Percentiles rank a stretch among this genome's conserved stretches.
phyloP scores from a whole-genome alignment of 2,113 vertebrate genomes.

The Xenotilapia longispinis region DNA sequence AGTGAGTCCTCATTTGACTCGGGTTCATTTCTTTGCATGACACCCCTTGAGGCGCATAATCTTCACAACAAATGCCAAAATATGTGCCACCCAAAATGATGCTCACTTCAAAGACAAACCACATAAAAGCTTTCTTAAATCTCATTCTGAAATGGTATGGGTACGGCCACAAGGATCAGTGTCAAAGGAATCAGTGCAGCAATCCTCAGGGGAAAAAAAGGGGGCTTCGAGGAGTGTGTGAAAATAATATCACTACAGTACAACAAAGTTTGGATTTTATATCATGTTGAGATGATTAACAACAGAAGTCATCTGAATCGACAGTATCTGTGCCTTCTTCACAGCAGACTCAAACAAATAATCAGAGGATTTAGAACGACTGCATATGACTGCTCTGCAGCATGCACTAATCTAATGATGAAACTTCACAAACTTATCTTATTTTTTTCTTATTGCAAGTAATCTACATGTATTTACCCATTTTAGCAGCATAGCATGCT shows the following conservation, averaged over 20 bases:
- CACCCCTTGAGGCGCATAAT: constrained; percentile 12
- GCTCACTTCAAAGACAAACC: constrained; percentile 35
- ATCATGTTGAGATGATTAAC: not conserved
- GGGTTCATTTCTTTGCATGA: not conserved
- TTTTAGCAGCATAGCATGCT: not conserved
- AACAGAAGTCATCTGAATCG: not conserved
- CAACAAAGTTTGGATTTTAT: not conserved
- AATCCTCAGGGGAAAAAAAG: not conserved
- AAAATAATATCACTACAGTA: not conserved
- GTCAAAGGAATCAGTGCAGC: constrained; percentile 1
- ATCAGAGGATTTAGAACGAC: not conserved
- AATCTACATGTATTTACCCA: not conserved
- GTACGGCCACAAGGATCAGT: not conserved
- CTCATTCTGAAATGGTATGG: not conserved
- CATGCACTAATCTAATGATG: not conserved
- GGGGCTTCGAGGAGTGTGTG: not conserved
- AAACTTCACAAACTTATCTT: not conserved
- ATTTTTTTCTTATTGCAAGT: not conserved
- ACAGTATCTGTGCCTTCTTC: not conserved
- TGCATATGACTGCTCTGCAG: not conserved
- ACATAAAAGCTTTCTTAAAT: constrained; percentile 13
- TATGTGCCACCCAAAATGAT: not conserved
- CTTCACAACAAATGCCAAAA: constrained; percentile 20
- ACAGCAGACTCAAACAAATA: not conserved
- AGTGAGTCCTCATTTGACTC: constrained; percentile 11